Conservation (phyloP, 2,113 vertebrate species). For the Scophthalmus maximus region DNA sequence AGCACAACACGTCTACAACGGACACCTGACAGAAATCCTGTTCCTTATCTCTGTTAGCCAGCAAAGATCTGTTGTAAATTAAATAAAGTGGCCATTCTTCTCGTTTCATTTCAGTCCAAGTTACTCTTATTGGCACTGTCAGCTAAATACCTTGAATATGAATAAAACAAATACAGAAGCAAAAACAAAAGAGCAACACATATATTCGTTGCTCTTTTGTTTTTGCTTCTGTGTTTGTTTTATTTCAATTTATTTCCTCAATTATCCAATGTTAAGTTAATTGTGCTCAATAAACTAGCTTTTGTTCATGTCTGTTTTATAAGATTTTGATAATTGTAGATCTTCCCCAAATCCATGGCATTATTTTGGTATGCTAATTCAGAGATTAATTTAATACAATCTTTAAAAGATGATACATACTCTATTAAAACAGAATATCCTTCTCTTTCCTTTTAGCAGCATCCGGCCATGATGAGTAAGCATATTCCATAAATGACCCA, state of each 20-base stretch:
- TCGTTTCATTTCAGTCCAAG: background rate
- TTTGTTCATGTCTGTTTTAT: background rate
- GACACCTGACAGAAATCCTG: constrained; percentile 6
- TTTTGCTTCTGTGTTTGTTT: background rate
- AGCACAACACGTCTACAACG: constrained; percentile 25
- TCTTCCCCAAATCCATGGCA: background rate
- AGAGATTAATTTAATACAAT: background rate
- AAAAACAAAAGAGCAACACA: no score
- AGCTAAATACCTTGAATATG: background rate
- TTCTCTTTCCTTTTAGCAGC: constrained; percentile 2
- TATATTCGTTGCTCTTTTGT: no score
- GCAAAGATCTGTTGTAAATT: background rate
- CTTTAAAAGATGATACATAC: background rate
- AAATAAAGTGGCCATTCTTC: background rate
- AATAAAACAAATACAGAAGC: background rate
- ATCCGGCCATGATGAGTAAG: constrained; percentile 63
- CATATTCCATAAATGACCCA: constrained; percentile 74
- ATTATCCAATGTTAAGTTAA: background rate
- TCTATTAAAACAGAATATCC: constrained; percentile 24
- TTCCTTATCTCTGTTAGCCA: constrained; percentile 8
- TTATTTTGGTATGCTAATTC: background rate
- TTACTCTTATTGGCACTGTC: background rate
- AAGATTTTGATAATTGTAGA: background rate
- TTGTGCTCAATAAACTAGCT: background rate
- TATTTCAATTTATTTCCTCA: no score